Evolutionary conservation across 2,888 invertebrate species (phyloP).

Genomic region (Lasius fuliginosus): DNA sequence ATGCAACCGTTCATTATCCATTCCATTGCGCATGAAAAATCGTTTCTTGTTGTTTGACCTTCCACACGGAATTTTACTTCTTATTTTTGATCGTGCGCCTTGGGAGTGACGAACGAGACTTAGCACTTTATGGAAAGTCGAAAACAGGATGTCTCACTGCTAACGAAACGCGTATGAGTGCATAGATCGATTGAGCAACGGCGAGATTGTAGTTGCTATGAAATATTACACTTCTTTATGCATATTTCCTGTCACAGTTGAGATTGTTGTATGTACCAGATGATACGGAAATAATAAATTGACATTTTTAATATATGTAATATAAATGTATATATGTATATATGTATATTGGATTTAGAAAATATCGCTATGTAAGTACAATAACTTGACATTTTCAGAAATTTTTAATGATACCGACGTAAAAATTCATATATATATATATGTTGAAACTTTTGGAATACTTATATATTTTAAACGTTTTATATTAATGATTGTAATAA

Average conservation of each 20-base stretch:
- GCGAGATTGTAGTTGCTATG: background rate
- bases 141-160: slow-evolving; percentile 79
- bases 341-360: background rate
- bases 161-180: slow-evolving; percentile 67
- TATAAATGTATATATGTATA: background rate
- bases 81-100: background rate
- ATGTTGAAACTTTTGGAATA: background rate
- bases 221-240: background rate
- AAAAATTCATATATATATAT: background rate
- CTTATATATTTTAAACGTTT: background rate
- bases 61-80: background rate
- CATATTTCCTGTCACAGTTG: background rate
- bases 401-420: background rate
- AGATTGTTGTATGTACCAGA: background rate
- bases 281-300: background rate
- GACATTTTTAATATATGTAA: background rate
- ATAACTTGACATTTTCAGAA: background rate
- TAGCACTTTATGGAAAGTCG: slow-evolving; percentile 62
- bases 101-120: slow-evolving; percentile 2
- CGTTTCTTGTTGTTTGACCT: slow-evolving; percentile 33
- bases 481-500: background rate
- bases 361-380: no score
- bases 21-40: slow-evolving; percentile 28
- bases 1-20: slow-evolving; percentile 40
- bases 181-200: slow-evolving; percentile 64